Conservation (phyloP, 2,797 vertebrate species). For the Poecilia velifera region DNA sequence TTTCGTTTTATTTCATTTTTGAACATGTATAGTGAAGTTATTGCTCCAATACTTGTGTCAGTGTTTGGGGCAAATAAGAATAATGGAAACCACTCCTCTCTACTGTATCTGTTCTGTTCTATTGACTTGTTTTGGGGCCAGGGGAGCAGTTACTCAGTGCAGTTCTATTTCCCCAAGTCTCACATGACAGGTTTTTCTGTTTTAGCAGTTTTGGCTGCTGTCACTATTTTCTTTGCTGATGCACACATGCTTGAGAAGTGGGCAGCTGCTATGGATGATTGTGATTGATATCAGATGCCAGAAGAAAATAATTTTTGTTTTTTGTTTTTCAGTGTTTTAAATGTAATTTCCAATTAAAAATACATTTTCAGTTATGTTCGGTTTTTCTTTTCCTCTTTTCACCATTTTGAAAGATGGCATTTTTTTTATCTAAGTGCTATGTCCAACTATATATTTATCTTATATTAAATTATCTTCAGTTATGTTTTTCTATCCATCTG, state of each 20-base stretch:
- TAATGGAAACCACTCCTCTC: not conserved
- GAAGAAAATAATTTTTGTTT: not conserved
- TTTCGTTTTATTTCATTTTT: conserved; percentile 12
- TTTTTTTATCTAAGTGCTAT: not conserved
- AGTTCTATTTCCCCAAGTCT: conserved; percentile 15
- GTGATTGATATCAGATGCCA: not conserved
- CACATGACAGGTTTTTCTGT: conserved; percentile 10
- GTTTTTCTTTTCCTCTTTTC: not conserved
- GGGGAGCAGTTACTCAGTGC: conserved; percentile 4
- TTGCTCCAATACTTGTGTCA: conserved; percentile 1
- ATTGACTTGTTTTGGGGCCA: conserved; percentile 24
- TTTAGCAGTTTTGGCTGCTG: not conserved
- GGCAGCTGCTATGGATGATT: not conserved
- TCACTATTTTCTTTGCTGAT: conserved; percentile 3
- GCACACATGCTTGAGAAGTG: not conserved
- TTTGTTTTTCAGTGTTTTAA: not conserved
- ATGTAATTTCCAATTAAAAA: not conserved
- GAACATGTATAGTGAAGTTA: not conserved
- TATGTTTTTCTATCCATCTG: not conserved
- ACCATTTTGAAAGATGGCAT: not conserved
- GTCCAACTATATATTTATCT: not conserved
- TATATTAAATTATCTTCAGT: not conserved
- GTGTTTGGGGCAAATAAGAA: conserved; percentile 3
- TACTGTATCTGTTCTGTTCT: conserved; percentile 10
- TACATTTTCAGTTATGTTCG: not conserved